Percentiles rank a stretch among this genome's conserved stretches.
Conservation (phyloP, 2,888 invertebrate genomes). For the Rotaria socialis region DNA sequence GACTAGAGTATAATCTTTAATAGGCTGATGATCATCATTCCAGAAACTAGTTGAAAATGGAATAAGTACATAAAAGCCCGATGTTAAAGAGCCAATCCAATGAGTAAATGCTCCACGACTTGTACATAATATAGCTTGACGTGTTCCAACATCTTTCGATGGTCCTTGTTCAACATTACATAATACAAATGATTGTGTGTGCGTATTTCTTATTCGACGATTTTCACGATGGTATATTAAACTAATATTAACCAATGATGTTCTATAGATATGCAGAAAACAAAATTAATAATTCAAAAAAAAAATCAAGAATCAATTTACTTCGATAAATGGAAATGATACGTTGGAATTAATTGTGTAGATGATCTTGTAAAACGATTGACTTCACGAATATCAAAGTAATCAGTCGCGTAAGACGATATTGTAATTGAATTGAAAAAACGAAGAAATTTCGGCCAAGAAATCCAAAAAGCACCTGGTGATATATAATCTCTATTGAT, state of each 20-base stretch:
- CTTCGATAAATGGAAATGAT: not conserved
- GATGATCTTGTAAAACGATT: not conserved
- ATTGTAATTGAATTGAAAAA: slow-evolving; percentile 28
- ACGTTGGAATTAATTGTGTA: not conserved
- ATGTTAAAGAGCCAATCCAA: not conserved
- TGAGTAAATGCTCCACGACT: slow-evolving; percentile 9
- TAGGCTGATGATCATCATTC: not conserved
- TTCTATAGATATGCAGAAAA: not conserved
- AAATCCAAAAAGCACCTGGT: slow-evolving; percentile 19
- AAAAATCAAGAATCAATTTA: not conserved
- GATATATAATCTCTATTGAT: not conserved
- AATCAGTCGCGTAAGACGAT: not conserved
- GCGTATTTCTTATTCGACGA: not conserved
- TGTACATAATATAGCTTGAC: not conserved
- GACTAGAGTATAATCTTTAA: not conserved
- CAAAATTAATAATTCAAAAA: too few relatives aligned
- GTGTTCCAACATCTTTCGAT: not conserved
- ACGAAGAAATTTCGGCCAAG: slow-evolving; percentile 6
- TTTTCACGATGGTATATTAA: not conserved
- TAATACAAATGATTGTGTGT: slow-evolving; percentile 24
- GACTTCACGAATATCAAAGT: not conserved
- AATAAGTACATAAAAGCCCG: not conserved
- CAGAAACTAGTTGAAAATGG: slow-evolving; percentile 36
- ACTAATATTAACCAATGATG: slow-evolving; percentile 31
- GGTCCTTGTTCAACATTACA: slow-evolving; percentile 7